phyloP scores from a whole-genome alignment of 2,888 invertebrate genomes.

The Scaptomyza caliginosa region DNA sequence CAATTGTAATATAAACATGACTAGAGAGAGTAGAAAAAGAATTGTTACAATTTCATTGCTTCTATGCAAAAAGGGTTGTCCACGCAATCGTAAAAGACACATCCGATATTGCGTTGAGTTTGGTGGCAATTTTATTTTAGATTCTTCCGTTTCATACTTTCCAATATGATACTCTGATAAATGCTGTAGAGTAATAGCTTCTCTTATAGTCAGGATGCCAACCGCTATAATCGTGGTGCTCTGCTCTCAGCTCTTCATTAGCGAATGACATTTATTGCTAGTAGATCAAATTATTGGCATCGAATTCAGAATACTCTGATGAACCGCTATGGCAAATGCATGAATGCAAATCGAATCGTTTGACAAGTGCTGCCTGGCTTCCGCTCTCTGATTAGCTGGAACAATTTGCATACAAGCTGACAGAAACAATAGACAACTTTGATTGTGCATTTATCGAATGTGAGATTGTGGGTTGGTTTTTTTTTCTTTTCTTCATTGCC shows the following conservation, averaged over 20 bases:
- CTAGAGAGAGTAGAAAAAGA: neutral
- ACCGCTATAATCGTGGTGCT: too few species aligned
- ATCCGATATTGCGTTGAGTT: neutral
- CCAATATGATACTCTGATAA: too few species aligned
- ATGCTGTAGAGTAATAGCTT: too few species aligned
- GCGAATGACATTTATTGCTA: conserved; percentile 29
- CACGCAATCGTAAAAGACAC: neutral
- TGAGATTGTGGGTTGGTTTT: conserved; percentile 1
- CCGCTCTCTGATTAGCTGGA: conserved; percentile 31
- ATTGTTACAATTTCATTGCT: neutral
- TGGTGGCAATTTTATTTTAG: neutral
- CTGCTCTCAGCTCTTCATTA: conserved; percentile 14
- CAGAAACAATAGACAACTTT: conserved; percentile 49
- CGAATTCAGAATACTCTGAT: conserved; percentile 17
- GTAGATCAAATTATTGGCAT: conserved; percentile 13
- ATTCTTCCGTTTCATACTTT: too few species aligned
- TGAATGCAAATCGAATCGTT: conserved; percentile 46
- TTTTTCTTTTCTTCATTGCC: too few species aligned
- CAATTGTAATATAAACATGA: conserved; percentile 25
- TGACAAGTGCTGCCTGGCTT: conserved; percentile 51
- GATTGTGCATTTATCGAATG: conserved; percentile 42
- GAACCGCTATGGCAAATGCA: conserved; percentile 47
- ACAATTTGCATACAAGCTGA: conserved; percentile 57
- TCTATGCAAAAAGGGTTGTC: conserved; percentile 7
- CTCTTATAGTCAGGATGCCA: too few species aligned